Evolutionary conservation across 2,888 invertebrate species (phyloP).

Genomic region (Pseudeuparius sepicola): DNA sequence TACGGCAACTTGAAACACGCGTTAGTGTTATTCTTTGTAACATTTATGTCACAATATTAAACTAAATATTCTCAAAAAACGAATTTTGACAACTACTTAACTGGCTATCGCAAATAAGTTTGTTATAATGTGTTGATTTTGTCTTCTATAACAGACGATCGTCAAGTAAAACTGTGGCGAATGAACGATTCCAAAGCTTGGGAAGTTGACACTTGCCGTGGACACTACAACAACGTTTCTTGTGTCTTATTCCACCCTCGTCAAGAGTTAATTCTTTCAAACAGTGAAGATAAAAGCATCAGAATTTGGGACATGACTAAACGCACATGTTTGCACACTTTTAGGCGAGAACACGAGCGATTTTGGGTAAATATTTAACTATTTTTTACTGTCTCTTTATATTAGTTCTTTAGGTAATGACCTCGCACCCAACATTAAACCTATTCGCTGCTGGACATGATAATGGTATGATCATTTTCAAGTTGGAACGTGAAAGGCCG

Average conservation of each 20-base stretch:
- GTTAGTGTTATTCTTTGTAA: no score
- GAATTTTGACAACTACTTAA: no score
- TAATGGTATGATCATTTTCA: slow-evolving; percentile 90
- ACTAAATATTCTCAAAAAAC: no score
- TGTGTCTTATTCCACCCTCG: slow-evolving; percentile 95
- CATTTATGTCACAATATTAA: no score
- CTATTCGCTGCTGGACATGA: slow-evolving; percentile 99
- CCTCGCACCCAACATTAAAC: slow-evolving; percentile 89
- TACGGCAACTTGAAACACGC: no score
- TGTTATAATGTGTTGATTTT: no score
- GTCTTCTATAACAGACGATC: no score
- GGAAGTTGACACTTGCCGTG: slow-evolving; percentile 97
- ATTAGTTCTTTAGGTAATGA: no score
- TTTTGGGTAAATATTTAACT: no score
- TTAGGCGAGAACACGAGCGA: slow-evolving; percentile 88
- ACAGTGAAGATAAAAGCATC: slow-evolving; percentile 96
- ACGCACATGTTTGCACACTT: slow-evolving; percentile 82
- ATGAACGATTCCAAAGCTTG: slow-evolving; percentile 99
- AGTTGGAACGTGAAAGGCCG: slow-evolving; percentile 90
- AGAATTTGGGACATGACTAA: slow-evolving; percentile 99
- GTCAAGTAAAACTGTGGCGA: slow-evolving; percentile 95
- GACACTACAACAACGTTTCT: slow-evolving; percentile 99
- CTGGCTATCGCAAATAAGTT: no score
- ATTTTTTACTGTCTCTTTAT: no score
- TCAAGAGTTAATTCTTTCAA: slow-evolving; percentile 91